Percentiles rank a stretch among this genome's conserved stretches.
Evolutionary conservation across 2,888 invertebrate species (phyloP).

Genomic region (Strigamia transsilvanica): DNA sequence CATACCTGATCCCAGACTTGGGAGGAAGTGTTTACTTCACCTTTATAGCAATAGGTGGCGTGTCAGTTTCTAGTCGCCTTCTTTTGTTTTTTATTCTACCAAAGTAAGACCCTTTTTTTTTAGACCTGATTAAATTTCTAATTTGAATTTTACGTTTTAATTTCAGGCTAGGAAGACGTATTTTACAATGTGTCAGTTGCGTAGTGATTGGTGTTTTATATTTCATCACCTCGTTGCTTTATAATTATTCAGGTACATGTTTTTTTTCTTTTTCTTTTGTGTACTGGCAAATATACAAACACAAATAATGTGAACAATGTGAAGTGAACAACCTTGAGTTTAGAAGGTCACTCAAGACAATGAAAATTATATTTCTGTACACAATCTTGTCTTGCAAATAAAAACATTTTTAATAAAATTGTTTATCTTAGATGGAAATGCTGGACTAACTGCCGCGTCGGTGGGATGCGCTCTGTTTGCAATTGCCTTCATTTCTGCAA

Average conservation of each 20-base stretch:
- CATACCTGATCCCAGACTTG: constrained; percentile 15
- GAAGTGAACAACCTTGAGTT: not conserved
- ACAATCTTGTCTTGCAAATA: not conserved
- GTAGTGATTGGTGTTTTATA: constrained; percentile 41
- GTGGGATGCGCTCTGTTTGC: constrained; percentile 50
- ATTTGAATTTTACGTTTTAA: not conserved
- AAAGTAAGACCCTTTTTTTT: constrained; percentile 29
- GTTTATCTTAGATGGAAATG: constrained; percentile 8
- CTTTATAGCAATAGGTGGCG: constrained; percentile 52
- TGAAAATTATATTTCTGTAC: not conserved
- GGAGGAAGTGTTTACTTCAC: constrained; percentile 52
- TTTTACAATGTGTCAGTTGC: constrained; percentile 35
- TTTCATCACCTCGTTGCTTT: constrained; percentile 36
- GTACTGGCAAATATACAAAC: not conserved
- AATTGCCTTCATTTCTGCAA: constrained; percentile 35
- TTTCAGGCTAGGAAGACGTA: constrained; percentile 48
- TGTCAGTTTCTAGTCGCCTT: constrained; percentile 51
- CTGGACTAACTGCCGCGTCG: constrained; percentile 32
- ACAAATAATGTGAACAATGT: no score
- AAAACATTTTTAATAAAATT: not conserved
- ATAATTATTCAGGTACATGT: constrained; percentile 50
- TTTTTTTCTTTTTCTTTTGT: not conserved
- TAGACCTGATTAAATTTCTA: not conserved
- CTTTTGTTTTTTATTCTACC: constrained; percentile 49
- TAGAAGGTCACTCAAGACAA: not conserved